phyloP scores from a whole-genome alignment of 2,888 invertebrate genomes.

The Slavum lentiscoides region DNA sequence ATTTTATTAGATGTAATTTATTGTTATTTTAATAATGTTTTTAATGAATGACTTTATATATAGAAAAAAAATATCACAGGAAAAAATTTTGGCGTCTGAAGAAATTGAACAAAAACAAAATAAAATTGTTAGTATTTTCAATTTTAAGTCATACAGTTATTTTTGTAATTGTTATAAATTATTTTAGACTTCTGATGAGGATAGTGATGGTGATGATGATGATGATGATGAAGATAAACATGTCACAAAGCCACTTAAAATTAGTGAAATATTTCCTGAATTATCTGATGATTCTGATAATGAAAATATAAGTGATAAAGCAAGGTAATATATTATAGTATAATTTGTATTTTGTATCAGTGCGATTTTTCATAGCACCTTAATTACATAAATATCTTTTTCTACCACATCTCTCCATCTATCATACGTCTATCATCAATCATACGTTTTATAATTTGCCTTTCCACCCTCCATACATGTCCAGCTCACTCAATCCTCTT shows the following conservation, averaged over 20 bases:
- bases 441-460: too few relatives aligned
- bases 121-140: background rate
- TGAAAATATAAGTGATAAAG: conserved; percentile 61
- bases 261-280: conserved; percentile 56
- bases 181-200: conserved; percentile 27
- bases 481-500: too few relatives aligned
- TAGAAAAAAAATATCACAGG: conserved; percentile 29
- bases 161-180: conserved; percentile 14
- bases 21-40: background rate
- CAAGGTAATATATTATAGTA: too few relatives aligned
- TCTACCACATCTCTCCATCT: too few relatives aligned
- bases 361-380: too few relatives aligned
- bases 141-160: background rate
- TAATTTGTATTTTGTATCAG: too few relatives aligned
- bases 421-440: too few relatives aligned
- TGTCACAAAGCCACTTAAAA: background rate
- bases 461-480: too few relatives aligned
- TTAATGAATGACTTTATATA: conserved; percentile 11
- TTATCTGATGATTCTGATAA: conserved; percentile 61
- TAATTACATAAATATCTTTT: too few relatives aligned
- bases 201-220: conserved; percentile 48
- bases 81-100: conserved; percentile 64
- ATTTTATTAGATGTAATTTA: conserved; percentile 53
- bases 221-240: conserved; percentile 45
- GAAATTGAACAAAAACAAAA: conserved; percentile 59